A percentile compares a stretch with the other conserved stretches of the same genome.
Evolutionary conservation across 2,113 vertebrate genomes (phyloP).

Genomic region (Aptenodytes forsteri): DNA sequence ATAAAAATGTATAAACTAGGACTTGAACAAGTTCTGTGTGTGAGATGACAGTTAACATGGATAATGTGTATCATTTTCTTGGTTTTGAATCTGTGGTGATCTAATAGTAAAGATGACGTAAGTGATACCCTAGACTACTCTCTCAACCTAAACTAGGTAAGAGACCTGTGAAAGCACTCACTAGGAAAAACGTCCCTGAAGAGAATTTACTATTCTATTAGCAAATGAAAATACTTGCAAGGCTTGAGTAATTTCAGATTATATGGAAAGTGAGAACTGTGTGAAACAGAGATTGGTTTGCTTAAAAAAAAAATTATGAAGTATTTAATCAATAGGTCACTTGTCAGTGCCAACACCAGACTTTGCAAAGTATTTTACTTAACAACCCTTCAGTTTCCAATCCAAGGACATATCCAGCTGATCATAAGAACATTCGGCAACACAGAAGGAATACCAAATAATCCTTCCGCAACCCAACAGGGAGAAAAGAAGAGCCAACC

Average conservation of each 20-base stretch:
- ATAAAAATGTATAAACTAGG: not conserved
- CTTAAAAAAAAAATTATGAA: not conserved
- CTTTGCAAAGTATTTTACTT: not conserved
- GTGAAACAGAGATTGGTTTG: not conserved
- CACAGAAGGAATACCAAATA: not conserved
- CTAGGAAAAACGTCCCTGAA: not conserved
- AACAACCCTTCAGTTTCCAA: not conserved
- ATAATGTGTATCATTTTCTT: accelerated
- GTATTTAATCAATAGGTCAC: not conserved
- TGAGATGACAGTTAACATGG: not conserved
- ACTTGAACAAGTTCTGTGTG: not conserved
- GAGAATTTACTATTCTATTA: not conserved
- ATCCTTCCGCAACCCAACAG: not conserved
- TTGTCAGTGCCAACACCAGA: not conserved
- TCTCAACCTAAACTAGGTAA: not conserved
- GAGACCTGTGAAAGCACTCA: not conserved
- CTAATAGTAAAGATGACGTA: not conserved
- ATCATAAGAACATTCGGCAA: not conserved
- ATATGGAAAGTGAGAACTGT: not conserved
- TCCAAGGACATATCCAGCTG: not conserved
- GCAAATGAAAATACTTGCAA: not conserved
- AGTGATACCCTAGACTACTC: not conserved
- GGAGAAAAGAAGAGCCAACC: not conserved
- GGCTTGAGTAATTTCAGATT: not conserved
- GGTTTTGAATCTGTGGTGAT: not conserved